Evolutionary conservation across 2,797 vertebrate species (phyloP).

Genomic region (Pseudochirops cupreus): DNA sequence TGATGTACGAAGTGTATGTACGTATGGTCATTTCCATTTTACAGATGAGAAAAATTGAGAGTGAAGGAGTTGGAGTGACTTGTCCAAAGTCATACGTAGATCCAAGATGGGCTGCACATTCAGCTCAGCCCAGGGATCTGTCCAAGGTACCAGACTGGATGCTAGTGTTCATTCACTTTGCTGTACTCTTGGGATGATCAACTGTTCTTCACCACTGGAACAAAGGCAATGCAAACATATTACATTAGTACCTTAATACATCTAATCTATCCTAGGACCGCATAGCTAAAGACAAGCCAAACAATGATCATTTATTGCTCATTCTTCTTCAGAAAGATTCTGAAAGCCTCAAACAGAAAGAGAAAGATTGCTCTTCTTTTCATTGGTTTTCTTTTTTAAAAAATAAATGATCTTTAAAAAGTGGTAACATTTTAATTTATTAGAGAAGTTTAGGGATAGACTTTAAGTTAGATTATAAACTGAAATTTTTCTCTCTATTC

Average conservation of each 20-base stretch:
- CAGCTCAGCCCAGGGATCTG: neutral
- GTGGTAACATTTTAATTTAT: slow-evolving; percentile 75
- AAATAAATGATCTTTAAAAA: slow-evolving; percentile 78
- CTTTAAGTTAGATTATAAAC: slow-evolving; percentile 44
- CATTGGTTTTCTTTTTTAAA: slow-evolving; percentile 71
- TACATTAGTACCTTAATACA: slow-evolving; percentile 75
- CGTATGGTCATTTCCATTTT: neutral
- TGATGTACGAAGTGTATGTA: neutral
- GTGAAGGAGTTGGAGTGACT: neutral
- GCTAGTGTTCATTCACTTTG: neutral
- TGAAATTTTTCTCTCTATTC: slow-evolving; percentile 50
- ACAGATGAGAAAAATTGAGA: neutral
- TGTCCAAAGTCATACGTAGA: neutral
- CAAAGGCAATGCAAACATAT: slow-evolving; percentile 71
- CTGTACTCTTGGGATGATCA: slow-evolving; percentile 74
- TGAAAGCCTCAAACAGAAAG: slow-evolving; percentile 66
- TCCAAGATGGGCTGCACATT: neutral
- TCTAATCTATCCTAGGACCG: slow-evolving; percentile 72
- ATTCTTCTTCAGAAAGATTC: slow-evolving; percentile 56
- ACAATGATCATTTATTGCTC: slow-evolving; percentile 74
- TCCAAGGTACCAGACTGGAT: neutral
- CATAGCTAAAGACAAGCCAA: slow-evolving; percentile 68
- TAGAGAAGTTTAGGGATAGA: slow-evolving; percentile 59
- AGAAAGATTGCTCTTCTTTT: slow-evolving; percentile 63
- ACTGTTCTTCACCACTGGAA: slow-evolving; percentile 75